A percentile compares a stretch with the other conserved stretches of the same genome.
Conservation (phyloP, 2,797 vertebrate genomes). For the Siniperca obscura region DNA sequence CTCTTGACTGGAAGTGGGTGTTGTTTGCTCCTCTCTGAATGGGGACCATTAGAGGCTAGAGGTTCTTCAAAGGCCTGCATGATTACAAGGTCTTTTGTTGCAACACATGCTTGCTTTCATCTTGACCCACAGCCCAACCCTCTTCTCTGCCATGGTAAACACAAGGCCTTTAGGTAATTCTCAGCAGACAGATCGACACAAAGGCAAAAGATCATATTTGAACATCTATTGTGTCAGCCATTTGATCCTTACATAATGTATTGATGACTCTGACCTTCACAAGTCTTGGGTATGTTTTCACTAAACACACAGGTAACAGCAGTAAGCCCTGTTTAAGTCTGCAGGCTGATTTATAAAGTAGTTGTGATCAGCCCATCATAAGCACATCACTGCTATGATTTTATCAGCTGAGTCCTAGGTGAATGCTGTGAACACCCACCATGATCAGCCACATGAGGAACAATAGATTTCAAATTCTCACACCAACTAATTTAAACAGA, state of each 20-base stretch:
- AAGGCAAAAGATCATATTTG: conserved; percentile 58
- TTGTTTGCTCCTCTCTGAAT: conserved; percentile 40
- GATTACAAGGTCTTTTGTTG: conserved; percentile 72
- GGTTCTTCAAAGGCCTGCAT: conserved; percentile 62
- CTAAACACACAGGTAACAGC: background rate
- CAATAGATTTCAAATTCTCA: background rate
- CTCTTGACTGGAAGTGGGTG: conserved; percentile 38
- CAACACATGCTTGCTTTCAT: conserved; percentile 69
- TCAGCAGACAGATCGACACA: conserved; percentile 50
- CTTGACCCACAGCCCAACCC: conserved; percentile 50
- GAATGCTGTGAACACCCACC: background rate
- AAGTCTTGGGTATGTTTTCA: background rate
- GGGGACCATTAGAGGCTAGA: conserved; percentile 61
- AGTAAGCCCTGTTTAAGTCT: background rate
- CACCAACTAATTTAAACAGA: background rate
- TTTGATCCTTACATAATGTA: conserved; percentile 11
- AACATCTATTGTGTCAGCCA: conserved; percentile 25
- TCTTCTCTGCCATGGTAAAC: conserved; percentile 48
- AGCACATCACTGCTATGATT: background rate
- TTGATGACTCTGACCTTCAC: conserved; percentile 29
- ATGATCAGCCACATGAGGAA: background rate
- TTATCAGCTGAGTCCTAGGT: conserved; percentile 2
- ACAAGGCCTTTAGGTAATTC: conserved; percentile 37
- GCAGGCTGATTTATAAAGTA: background rate
- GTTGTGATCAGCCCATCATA: background rate